These are phyloP conservation scores for Melipona bicolor DNA, from an alignment of 2,888 invertebrate species.

Conservation along the genomic window DNA sequence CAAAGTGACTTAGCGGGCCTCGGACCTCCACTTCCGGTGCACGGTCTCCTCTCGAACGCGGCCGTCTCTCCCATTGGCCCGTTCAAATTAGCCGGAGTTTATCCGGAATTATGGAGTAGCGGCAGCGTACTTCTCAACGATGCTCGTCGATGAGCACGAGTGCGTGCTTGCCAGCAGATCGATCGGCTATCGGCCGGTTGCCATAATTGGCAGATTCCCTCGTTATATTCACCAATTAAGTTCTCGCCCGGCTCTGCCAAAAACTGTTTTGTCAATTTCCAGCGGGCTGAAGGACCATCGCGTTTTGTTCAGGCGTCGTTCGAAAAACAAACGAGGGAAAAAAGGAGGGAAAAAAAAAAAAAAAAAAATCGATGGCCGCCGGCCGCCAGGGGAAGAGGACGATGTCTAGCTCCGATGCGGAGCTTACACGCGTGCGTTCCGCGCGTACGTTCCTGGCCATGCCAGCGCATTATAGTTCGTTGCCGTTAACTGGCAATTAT, in stretches of 20 bases:
- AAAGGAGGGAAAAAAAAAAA: background rate
- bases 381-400: background rate
- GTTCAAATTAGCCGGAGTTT: slow-evolving; percentile 60
- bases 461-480: slow-evolving; percentile 57
- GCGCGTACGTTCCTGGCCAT: slow-evolving; percentile 10
- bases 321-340: slow-evolving; percentile 13
- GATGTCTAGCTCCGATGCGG: no score
- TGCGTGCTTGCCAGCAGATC: slow-evolving; percentile 51
- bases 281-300: slow-evolving; percentile 7
- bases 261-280: slow-evolving; percentile 54
- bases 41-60: slow-evolving; percentile 39
- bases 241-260: slow-evolving; percentile 36
- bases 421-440: background rate
- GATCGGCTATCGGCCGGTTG: slow-evolving; percentile 42
- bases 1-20: slow-evolving; percentile 46
- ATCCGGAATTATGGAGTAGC: slow-evolving; percentile 61
- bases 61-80: slow-evolving; percentile 15
- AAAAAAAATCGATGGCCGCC: slow-evolving; percentile 39
- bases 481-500: slow-evolving; percentile 72
- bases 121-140: slow-evolving; percentile 58
- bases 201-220: slow-evolving; percentile 56
- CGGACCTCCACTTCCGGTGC: slow-evolving; percentile 38
- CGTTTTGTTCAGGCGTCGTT: slow-evolving; percentile 12
- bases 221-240: slow-evolving; percentile 44
- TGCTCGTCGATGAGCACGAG: slow-evolving; percentile 53